Percentiles rank a stretch among this genome's conserved stretches.
Evolutionary conservation across 2,113 vertebrate species (phyloP).

Genomic region (Sclerurus mexicanus): DNA sequence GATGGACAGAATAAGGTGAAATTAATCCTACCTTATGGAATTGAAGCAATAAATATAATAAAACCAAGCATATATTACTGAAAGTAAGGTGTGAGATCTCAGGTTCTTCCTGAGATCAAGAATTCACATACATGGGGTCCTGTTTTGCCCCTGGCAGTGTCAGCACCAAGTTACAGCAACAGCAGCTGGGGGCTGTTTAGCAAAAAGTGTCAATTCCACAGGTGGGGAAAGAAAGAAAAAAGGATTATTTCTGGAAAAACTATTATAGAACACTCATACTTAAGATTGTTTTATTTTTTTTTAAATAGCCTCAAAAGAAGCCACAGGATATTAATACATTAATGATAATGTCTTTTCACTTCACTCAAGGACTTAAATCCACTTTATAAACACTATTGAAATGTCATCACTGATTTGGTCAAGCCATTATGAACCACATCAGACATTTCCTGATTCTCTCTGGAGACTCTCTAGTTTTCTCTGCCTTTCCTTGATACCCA

Average conservation of each 20-base stretch:
- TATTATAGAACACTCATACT: background rate
- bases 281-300: too few relatives aligned
- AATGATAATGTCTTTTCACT: constrained; percentile 3
- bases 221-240: background rate
- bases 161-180: background rate
- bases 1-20: background rate
- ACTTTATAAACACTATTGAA: constrained; percentile 1
- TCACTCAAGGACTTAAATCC: background rate
- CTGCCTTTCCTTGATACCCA: background rate
- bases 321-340: constrained; percentile 19
- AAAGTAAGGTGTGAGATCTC: background rate
- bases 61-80: background rate
- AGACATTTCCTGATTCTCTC: background rate
- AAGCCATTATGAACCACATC: background rate
- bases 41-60: background rate
- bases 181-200: background rate
- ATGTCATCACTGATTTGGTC: background rate
- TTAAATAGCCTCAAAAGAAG: background rate
- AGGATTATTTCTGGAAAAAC: background rate
- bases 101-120: background rate
- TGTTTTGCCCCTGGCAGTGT: background rate
- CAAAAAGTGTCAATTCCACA: background rate
- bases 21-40: background rate
- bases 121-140: background rate
- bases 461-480: background rate